phyloP scores from a whole-genome alignment of 2,797 vertebrate species.

The Muscicapa striata region DNA sequence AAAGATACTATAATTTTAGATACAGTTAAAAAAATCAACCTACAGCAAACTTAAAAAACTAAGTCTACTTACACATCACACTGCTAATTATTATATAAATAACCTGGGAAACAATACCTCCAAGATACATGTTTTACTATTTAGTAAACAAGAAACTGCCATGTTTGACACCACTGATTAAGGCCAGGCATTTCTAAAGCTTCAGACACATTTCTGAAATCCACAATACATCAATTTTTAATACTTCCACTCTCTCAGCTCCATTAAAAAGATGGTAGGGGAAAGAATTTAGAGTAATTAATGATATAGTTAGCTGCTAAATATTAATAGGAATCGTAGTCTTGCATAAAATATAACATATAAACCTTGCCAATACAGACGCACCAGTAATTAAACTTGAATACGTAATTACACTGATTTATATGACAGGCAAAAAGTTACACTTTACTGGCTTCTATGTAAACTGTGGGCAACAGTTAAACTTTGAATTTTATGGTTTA shows the following conservation, averaged over 20 bases:
- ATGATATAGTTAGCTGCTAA: conserved; percentile 96
- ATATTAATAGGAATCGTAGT: conserved; percentile 95
- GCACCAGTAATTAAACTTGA: conserved; percentile 92
- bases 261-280: conserved; percentile 92
- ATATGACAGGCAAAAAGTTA: conserved; percentile 87
- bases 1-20: not conserved
- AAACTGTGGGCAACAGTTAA: conserved; percentile 84
- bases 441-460: conserved; percentile 84
- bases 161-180: conserved; percentile 83
- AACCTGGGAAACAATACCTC: conserved; percentile 72
- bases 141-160: conserved; percentile 85
- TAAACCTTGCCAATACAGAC: conserved; percentile 92
- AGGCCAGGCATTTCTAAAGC: conserved; percentile 80
- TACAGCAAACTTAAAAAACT: conserved; percentile 34
- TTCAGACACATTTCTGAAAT: conserved; percentile 90
- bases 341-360: conserved; percentile 96
- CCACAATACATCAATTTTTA: conserved; percentile 92
- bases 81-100: conserved; percentile 69
- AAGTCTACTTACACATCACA: conserved; percentile 47
- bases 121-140: conserved; percentile 73
- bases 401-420: conserved; percentile 92
- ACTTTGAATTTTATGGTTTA: conserved; percentile 82
- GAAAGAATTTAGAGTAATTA: conserved; percentile 96
- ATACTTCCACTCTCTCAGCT: conserved; percentile 85
- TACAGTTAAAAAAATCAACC: conserved; percentile 4